Conservation (phyloP, 2,113 vertebrate species). For the Ptilonorhynchus violaceus region DNA sequence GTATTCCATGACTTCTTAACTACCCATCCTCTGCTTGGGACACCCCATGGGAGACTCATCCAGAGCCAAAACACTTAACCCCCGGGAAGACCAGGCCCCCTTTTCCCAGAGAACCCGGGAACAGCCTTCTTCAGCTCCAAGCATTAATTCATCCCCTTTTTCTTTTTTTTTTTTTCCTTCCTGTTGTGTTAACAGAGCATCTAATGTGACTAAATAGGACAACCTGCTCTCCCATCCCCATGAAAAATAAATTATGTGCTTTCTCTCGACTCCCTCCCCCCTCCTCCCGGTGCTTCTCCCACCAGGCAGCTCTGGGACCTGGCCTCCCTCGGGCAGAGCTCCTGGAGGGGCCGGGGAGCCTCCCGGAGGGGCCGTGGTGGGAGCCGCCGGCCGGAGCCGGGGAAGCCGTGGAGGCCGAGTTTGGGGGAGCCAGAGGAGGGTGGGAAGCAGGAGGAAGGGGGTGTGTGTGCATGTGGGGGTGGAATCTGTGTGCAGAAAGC, state of each 20-base stretch:
- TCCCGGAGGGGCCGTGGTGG: not conserved
- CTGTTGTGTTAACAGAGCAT: conserved; percentile 79
- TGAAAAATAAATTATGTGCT: conserved; percentile 72
- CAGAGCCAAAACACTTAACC: conserved; percentile 36
- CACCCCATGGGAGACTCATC: not conserved
- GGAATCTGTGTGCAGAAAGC: conserved; percentile 63
- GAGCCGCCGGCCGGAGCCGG: not conserved
- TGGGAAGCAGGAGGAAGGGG: not conserved
- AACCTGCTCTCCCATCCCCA: conserved; percentile 69
- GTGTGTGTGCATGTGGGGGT: not conserved
- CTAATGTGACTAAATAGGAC: conserved; percentile 80
- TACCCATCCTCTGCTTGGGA: not conserved
- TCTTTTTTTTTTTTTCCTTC: not conserved
- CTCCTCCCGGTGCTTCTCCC: not conserved
- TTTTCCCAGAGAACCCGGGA: not conserved
- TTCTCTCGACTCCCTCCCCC: conserved; percentile 42
- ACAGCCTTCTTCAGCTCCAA: not conserved
- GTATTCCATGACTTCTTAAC: not conserved
- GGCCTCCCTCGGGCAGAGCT: not conserved
- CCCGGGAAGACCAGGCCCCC: not conserved
- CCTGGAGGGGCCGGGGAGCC: not conserved
- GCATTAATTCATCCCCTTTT: conserved; percentile 7
- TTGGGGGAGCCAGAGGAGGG: not conserved
- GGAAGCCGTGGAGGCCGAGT: not conserved
- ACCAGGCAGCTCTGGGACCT: not conserved